Evolutionary conservation across 1,140 invertebrate species (phyloP), one percentile per base, ranked within the genome.

Genomic region (Brachionus rotundiformis): DNA sequence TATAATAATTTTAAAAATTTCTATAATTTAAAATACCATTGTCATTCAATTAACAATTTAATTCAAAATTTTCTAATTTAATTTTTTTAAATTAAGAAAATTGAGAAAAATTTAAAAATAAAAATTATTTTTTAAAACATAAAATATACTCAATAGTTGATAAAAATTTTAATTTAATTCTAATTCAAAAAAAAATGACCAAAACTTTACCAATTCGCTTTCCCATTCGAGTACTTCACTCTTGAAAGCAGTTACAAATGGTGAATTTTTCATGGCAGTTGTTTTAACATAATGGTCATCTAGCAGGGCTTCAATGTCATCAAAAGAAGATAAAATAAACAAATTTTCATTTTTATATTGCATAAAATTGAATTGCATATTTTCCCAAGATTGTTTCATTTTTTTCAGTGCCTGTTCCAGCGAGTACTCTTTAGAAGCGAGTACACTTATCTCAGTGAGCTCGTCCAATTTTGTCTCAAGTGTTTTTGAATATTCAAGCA

Each of bases 401-500:
- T 88, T 88, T 81, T 85, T 84, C 63, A 89, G 73, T 6, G 86
- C 86, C 82, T 88, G 88, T 83, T 88, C 87, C 5, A 89, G 82
- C 8, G 87, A 86, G 76, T 88, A 86, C 83, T 89, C 88, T 83
- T 89, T 89, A 65, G 85, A 85, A 27, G 88, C 88, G n/a, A 85
- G 83, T 11, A 84, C 85, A 82, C 87, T 86, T 81, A 89, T 88
- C 83, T 88, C 87, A 76, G 88, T 87, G 63, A 89, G 83, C 80
- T 92, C 91, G 7, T 90, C 85, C 3, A 93, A 89, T 83, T 92
- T 91, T 83, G 92, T 91, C 81, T 94, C 93, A 71, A 54, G 13
- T 68, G 44, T 47, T 79, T 87, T 2, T 83, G 92, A 91, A 83
- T 92, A 91, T 59, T 29, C 29, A 1, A 97, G 92, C 93, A 97